Conservation (phyloP, 2,113 vertebrate species). For the Chascanopsetta lugubris region DNA sequence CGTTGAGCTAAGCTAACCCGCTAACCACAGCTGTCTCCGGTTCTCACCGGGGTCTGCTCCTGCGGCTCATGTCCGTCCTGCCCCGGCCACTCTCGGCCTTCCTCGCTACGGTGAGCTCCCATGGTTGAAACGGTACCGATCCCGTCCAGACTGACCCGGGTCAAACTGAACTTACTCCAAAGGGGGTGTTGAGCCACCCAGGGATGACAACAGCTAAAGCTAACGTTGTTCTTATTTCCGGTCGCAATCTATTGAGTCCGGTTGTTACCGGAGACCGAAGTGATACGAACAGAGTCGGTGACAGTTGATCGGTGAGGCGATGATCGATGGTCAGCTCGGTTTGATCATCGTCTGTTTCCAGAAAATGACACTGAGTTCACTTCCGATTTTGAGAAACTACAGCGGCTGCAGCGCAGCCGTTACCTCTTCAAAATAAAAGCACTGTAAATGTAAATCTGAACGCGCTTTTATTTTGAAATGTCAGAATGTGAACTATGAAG, state of each 20-base stretch:
- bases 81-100: slow-evolving; percentile 75
- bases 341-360: background rate
- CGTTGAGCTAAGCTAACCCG: background rate
- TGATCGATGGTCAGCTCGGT: background rate
- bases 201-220: slow-evolving; percentile 7
- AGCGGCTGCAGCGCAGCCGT: background rate
- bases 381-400: background rate
- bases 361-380: slow-evolving; percentile 4
- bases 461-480: background rate
- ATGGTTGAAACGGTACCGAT: slow-evolving; percentile 38
- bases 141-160: background rate
- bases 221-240: background rate
- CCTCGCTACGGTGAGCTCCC: slow-evolving; percentile 81
- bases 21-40: background rate
- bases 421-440: slow-evolving; percentile 33
- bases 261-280: background rate
- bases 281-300: too few species aligned
- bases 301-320: background rate
- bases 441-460: too few species aligned
- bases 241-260: rapidly evolving
- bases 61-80: slow-evolving; percentile 69
- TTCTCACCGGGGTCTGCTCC: slow-evolving; percentile 61
- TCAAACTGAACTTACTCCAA: background rate
- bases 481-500: background rate
- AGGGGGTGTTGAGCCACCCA: background rate